These are phyloP conservation scores for Drosophila demipolita DNA, from an alignment of 2,888 invertebrate species.

Conservation along the genomic window DNA sequence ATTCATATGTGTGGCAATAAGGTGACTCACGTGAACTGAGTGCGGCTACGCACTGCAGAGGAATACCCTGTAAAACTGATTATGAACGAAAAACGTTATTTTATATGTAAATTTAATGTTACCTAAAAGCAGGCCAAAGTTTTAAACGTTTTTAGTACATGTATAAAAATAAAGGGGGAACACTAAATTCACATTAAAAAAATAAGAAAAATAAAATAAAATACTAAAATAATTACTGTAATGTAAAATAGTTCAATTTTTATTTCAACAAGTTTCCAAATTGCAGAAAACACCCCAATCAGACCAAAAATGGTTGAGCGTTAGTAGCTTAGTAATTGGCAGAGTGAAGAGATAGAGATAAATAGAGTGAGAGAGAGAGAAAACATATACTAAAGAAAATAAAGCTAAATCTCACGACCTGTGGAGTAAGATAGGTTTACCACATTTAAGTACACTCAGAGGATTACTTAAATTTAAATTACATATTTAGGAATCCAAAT, in stretches of 20 bases:
- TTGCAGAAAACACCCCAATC: not conserved
- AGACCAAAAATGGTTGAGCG: not conserved
- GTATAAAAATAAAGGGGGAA: not conserved
- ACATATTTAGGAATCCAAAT: not conserved
- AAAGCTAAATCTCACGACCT: not conserved
- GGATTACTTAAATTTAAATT: not conserved
- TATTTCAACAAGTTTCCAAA: not conserved
- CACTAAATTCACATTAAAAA: not conserved
- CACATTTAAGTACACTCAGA: not conserved
- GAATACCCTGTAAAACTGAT: constrained; percentile 33
- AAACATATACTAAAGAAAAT: not conserved
- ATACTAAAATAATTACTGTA: not conserved
- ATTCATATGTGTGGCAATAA: constrained; percentile 20
- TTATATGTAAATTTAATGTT: not conserved
- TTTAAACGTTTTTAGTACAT: not conserved
- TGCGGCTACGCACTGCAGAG: not conserved
- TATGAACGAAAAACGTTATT: constrained; percentile 2
- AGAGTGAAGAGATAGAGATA: not conserved
- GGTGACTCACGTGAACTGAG: constrained; percentile 30
- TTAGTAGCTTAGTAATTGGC: not conserved
- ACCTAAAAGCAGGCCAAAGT: not conserved
- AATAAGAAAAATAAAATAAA: not conserved
- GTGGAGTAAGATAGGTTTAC: not conserved
- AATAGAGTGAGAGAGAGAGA: not conserved
- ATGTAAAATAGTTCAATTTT: not conserved